Evolutionary conservation across 2,797 vertebrate species (phyloP).

Genomic region (Florisuga fusca): DNA sequence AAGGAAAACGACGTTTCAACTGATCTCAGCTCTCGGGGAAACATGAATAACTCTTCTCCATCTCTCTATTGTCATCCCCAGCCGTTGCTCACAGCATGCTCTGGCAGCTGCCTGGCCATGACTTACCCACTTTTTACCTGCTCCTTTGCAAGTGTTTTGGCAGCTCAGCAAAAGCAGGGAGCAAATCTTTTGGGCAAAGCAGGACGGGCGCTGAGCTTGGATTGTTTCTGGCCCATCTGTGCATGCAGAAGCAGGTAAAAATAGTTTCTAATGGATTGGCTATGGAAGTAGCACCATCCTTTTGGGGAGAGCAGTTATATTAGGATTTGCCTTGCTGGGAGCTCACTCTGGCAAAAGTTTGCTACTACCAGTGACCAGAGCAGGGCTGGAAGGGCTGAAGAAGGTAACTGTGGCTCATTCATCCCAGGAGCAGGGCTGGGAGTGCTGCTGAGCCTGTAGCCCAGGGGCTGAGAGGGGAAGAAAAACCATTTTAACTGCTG

Average conservation of each 20-base stretch:
- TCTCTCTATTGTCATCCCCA: slow-evolving; percentile 44
- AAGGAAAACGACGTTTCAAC: slow-evolving; percentile 32
- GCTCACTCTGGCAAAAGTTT: background rate
- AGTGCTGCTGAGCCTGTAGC: rapidly evolving
- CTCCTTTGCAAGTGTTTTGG: slow-evolving; percentile 36
- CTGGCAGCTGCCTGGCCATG: slow-evolving; percentile 22
- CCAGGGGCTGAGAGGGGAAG: background rate
- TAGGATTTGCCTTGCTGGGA: background rate
- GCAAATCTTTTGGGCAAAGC: slow-evolving; percentile 51
- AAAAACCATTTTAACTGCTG: background rate
- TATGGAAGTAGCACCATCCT: background rate
- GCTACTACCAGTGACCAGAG: background rate
- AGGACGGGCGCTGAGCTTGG: slow-evolving; percentile 51
- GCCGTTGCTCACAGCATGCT: background rate
- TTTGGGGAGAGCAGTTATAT: background rate
- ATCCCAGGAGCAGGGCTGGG: background rate
- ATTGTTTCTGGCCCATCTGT: slow-evolving; percentile 60
- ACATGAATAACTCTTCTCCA: slow-evolving; percentile 58
- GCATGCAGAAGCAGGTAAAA: slow-evolving; percentile 24
- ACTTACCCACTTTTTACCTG: slow-evolving; percentile 16
- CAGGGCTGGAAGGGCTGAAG: background rate
- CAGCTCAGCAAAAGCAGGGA: slow-evolving; percentile 50
- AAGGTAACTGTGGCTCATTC: background rate
- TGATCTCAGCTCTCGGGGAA: slow-evolving; percentile 39
- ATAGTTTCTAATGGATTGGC: slow-evolving; percentile 22